Base-by-base conservation (phyloP, 2,888 invertebrate genomes). In the Drosophila buzzatii region DNA sequence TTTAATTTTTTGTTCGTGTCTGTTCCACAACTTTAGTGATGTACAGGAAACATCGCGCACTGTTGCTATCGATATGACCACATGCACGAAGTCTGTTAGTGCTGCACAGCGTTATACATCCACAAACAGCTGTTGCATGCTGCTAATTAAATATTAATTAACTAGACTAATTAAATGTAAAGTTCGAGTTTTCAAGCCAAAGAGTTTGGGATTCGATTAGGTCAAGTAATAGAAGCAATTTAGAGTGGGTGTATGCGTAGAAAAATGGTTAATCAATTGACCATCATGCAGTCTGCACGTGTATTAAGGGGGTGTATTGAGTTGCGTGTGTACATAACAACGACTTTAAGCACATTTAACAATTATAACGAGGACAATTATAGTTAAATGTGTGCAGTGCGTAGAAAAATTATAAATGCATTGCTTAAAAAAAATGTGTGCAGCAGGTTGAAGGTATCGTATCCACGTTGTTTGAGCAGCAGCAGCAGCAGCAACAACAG, bases 361-460 rank as follows among this genome's bases (percentile, higher is more conserved):
- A 70, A 64, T 73, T 68, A 67, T 70, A 64, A 67, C 61, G 62
- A 52, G 23, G 52, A n/a, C 69, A 64, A 81, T 53, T 60, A 52
- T 14, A 76, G 68, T 76, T 81, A 80, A 85, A 85, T 85, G 87
- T 76, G 85, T 79, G 73, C 87, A 63, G 87, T 72, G 76, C 85
- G 79, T 53, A 65, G 65, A 44, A 61, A 55, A 56, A 75, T 85
- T 68, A 45, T 73, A 20, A 70, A 73, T 68, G 75, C 72, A 69
- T 60, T 87, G 55, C 68, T 82, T 2, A 80, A 76, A 61, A 75
- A 73, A 64, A 85, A 82, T 82, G 85, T 73, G 53, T 31, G 74
- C 44, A 31, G 52, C 44, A 62, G 64, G 31, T 35, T 55, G 27
- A 27, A 6, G n/a, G n/a, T 20, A 9, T 31, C 37, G 33, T 16